Base-by-base conservation (phyloP, 2,113 vertebrate genomes). In the Kryptolebias marmoratus region DNA sequence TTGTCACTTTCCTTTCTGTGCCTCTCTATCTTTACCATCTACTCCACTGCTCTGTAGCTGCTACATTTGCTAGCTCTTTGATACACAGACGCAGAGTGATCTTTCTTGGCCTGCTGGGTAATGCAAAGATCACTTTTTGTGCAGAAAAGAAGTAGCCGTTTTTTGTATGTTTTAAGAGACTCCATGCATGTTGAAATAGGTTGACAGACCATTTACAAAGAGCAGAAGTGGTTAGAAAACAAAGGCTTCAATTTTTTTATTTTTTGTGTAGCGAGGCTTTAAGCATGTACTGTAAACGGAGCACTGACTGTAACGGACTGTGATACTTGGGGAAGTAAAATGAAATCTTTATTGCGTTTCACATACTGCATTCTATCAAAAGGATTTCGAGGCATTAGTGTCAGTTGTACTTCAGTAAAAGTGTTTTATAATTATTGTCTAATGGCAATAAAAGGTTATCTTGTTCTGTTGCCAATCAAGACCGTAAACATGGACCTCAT, bases 11-110 rank as follows among this genome's bases (percentile, higher is more conserved):
- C 60, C 73, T 75, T 79, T 71, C 75, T 75, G 73, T 78, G 63
- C 36, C 8, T 75, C 16, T 28, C 13, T 69, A 84, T 88, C 81
- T 57, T 49, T 39, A 22, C 72, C 76, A 87, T 82, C 70, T 83
- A 53, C 62, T 67, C 66, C 0, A 74, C 52, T 77, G 31, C 56
- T 69, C 27, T 80, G n/a, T 73, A 62, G 65, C 36, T 68, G 49
- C 2, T 4, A 13, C 44, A 31, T 16, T 27, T 2, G 62, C 53
- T 53, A 11, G 36, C 50, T 79, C 9, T 53, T 65, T 11, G 44
- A 68, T 66, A 30, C 30, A 1, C 39, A 22, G 22, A 22, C 53
- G 12, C 39, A 42, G 39, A 54, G 32, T 22, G 9, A 48, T 56
- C 9, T 54, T n/a, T 10, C 55, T 52, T 30, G 13, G n/a, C 42